These are phyloP conservation scores for Aphaenogaster rudis DNA, from an alignment of 1,140 invertebrate species.

Conservation along the genomic window DNA sequence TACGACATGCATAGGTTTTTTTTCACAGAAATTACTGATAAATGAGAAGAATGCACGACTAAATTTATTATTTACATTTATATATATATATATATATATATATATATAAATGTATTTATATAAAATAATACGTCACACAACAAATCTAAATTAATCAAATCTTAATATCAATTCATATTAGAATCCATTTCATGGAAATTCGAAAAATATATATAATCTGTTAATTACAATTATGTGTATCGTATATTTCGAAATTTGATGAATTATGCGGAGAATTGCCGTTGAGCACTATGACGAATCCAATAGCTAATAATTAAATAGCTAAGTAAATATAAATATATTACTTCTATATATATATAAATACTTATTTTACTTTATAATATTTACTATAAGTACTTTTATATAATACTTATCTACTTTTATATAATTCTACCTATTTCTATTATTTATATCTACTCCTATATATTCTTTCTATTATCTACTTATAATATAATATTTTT, in stretches of 20 bases:
- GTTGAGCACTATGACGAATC: background rate
- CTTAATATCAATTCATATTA: background rate
- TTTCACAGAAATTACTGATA: constrained; percentile 4
- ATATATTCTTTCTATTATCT: too few species aligned
- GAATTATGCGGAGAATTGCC: background rate
- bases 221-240: background rate
- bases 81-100: too few species aligned
- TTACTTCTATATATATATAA: too few species aligned
- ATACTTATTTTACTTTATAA: too few species aligned
- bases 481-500: background rate
- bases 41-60: background rate
- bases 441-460: too few species aligned
- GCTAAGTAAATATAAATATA: background rate
- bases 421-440: too few species aligned
- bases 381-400: too few species aligned
- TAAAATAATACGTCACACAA: background rate
- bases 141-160: background rate
- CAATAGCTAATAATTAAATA: background rate
- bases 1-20: background rate
- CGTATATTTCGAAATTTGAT: background rate
- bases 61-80: background rate
- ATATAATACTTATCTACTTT: too few species aligned
- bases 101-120: background rate
- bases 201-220: background rate
- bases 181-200: background rate